These are phyloP conservation scores for Drosophila macrospina DNA, from an alignment of 2,888 invertebrate genomes.

Conservation along the genomic window DNA sequence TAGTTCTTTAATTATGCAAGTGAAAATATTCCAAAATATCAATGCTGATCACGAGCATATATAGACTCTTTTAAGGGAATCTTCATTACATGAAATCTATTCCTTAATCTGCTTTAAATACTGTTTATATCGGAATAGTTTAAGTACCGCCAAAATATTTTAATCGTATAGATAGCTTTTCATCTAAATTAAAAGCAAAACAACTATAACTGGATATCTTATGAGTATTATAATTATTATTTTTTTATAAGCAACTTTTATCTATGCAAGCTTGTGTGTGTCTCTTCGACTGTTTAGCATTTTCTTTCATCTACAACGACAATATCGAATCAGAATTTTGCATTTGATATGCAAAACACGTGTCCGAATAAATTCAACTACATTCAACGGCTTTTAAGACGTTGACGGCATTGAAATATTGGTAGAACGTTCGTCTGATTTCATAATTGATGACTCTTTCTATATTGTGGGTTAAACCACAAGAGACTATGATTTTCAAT, in stretches of 20 bases:
- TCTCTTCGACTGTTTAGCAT: slow-evolving; percentile 27
- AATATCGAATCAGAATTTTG: slow-evolving; percentile 19
- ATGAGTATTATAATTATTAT: background rate
- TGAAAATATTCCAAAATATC: slow-evolving; percentile 3
- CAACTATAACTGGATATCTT: background rate
- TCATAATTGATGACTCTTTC: slow-evolving; percentile 50
- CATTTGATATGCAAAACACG: slow-evolving; percentile 56
- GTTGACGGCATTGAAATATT: slow-evolving; percentile 63
- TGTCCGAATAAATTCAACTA: slow-evolving; percentile 60
- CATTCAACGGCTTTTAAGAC: slow-evolving; percentile 57
- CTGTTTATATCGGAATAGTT: background rate
- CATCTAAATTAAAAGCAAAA: background rate
- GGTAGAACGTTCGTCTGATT: slow-evolving; percentile 32
- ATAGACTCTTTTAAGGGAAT: background rate
- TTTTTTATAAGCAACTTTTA: background rate
- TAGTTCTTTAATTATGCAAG: slow-evolving; percentile 6
- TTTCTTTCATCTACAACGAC: slow-evolving; percentile 45
- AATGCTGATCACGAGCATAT: background rate
- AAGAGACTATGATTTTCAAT: slow-evolving; percentile 17
- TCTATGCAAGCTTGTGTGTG: background rate
- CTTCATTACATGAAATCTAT: background rate
- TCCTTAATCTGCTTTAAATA: background rate
- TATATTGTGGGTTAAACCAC: slow-evolving; percentile 61
- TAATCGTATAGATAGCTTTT: background rate
- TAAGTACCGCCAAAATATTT: background rate